Evolutionary conservation across 2,888 invertebrate species (phyloP), one percentile per base, ranked within the genome.

Genomic region (Crioceris asparagi): DNA sequence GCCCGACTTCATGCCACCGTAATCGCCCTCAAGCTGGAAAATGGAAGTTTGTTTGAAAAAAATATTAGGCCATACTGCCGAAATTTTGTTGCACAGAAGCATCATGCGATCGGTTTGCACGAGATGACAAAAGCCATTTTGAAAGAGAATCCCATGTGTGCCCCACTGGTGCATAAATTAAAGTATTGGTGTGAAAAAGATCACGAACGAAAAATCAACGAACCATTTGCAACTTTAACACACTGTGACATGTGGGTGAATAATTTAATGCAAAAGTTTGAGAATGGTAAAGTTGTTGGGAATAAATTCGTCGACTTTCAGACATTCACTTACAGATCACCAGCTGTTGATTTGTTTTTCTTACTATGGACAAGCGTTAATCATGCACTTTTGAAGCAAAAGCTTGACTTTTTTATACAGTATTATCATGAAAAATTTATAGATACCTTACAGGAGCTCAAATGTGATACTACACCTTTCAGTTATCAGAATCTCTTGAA

Each of bases 171-270:
- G 7, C 17, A 35, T 6, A 31, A 29, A 15, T 17, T 41, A 25
- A 25, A 26, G 1, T 14, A 7, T n/a, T 39, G 39, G 39, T 37
- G 41, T 1, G 17, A 35, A 11, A n/a, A 17, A 8, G 27, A 26
- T 8, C 14, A 15, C 14, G n/a, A 17, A 17, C 8, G 27, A 15
- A 17, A 27, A 3, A 3, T 23, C 8, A 38, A 25, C 11, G 40
- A 40, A 36, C 46, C 45, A 6, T 75, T 69, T 57, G 65, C 64
- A 1, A 67, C 71, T 0, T 60, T 74, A 10, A 59, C 64, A 1
- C 75, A 75, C 41, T 58, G 61, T 4, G 75, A 75, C 51, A 60
- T 70, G 31, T 75, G 75, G 75, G 67, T 69, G 10, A 75, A 74
- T 49, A 75, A 75, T 46, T 60, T 72, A 2, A 66, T 75, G 64